These are phyloP conservation scores for Chlamydotis undulata DNA, from an alignment of 2,113 vertebrate genomes.

Conservation along the genomic window DNA sequence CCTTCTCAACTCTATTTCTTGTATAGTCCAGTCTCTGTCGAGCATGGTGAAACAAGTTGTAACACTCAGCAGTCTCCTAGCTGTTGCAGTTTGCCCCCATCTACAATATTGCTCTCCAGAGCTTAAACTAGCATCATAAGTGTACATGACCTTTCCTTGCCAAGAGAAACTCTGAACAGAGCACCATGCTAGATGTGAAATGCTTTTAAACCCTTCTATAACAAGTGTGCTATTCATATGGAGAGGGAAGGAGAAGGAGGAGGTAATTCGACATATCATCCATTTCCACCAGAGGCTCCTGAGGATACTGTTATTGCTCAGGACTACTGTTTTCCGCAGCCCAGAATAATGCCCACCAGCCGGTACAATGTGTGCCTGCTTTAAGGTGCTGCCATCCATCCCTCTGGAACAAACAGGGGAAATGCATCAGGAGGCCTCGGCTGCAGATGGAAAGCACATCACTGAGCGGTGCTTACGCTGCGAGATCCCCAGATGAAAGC, in stretches of 20 bases:
- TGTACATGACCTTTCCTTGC: background rate
- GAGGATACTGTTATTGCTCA: slow-evolving; percentile 24
- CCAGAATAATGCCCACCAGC: slow-evolving; percentile 70
- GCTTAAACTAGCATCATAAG: accelerated
- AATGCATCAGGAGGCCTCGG: slow-evolving; percentile 74
- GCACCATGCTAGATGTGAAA: background rate
- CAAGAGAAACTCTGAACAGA: background rate
- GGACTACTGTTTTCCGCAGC: background rate
- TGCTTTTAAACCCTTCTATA: slow-evolving; percentile 36
- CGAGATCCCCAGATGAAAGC: slow-evolving; percentile 76
- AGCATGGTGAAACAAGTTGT: accelerated
- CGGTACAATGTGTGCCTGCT: slow-evolving; percentile 51
- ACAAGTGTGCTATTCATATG: background rate
- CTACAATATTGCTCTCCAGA: background rate
- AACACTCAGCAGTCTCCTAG: background rate
- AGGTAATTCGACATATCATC: background rate
- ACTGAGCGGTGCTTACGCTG: background rate
- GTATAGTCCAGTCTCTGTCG: background rate
- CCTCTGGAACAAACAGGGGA: slow-evolving; percentile 81
- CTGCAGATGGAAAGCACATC: slow-evolving; percentile 74
- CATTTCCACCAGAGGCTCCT: slow-evolving; percentile 28
- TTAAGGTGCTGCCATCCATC: slow-evolving; percentile 76
- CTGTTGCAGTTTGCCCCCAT: background rate
- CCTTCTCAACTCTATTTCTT: background rate
- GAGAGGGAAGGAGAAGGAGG: background rate